Evolutionary conservation across 2,888 invertebrate genomes (phyloP), one percentile per base, ranked within the genome.

Genomic region (Andrena camellia): DNA sequence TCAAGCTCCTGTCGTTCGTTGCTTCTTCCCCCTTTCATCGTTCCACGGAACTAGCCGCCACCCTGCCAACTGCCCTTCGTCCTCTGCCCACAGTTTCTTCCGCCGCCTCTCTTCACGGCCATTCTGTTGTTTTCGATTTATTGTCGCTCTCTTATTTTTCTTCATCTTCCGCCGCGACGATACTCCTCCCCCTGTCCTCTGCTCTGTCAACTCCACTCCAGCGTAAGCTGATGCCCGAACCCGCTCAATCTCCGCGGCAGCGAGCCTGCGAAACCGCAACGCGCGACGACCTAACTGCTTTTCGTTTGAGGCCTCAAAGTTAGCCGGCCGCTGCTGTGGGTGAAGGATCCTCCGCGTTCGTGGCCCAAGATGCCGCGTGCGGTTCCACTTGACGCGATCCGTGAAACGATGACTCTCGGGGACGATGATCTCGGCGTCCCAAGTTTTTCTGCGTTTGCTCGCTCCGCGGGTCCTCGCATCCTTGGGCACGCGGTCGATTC

Each of bases 231-330:
- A 33, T 69, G 68, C 89, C 83, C 64, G 88, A 90, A 89, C 87
- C 89, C 88, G 90, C 87, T 90, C 91, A 90, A 91, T 91, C 89
- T 91, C 90, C 87, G 90, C 88, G 88, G 89, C 90, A 89, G 79
- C 86, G 88, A 88, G 87, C 87, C 90, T 87, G 88, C 88, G 74
- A 88, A 90, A 93, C 93, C 93, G 91, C 93, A 93, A 93, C 93
- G 93, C 93, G 93, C 93, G 93, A 93, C 93, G 91, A 86, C 86
- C 92, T 93, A 93, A 93, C 93, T 93, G 92, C 93, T 92, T 93
- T 93, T 93, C 92, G 90, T 89, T 89, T 90, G 85, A 88, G 85
- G 73, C 80, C 87, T 88, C 79, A 82, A 82, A 83, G 82, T 76
- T 70, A 54, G 64, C 70, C 60, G 66, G 66, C 26, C 20, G 57